phyloP scores from a whole-genome alignment of 2,797 vertebrate genomes.

The Buceros bicornis region DNA sequence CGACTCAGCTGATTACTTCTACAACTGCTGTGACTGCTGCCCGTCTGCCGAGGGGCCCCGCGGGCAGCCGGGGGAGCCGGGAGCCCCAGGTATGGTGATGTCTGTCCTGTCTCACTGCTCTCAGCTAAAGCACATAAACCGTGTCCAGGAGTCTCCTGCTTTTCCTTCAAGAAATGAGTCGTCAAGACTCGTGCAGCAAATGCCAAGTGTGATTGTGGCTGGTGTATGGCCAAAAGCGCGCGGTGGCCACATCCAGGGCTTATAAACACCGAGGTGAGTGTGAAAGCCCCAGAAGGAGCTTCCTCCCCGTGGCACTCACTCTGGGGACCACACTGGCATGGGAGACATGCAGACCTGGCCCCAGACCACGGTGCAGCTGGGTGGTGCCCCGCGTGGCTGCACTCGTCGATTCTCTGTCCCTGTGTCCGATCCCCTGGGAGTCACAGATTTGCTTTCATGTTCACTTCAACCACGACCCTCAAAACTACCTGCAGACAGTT shows the following conservation, averaged over 20 bases:
- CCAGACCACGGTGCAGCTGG: rapidly evolving
- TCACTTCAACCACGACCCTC: neutral
- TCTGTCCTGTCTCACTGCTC: neutral
- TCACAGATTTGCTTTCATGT: neutral
- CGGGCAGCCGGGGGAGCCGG: constrained; percentile 86
- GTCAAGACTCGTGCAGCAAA: neutral
- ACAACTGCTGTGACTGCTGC: constrained; percentile 97
- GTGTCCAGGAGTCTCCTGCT: neutral
- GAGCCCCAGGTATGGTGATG: constrained; percentile 84
- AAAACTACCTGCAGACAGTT: neutral
- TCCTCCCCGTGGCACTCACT: neutral
- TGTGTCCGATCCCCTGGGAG: neutral
- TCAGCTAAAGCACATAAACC: neutral
- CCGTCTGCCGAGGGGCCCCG: constrained; percentile 82
- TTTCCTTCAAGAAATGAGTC: rapidly evolving
- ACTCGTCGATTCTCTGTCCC: rapidly evolving
- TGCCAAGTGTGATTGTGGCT: neutral
- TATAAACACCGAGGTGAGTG: neutral
- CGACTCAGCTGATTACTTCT: constrained; percentile 90
- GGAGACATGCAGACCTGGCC: neutral
- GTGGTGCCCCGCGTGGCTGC: rapidly evolving
- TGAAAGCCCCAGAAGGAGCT: neutral
- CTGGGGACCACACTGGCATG: rapidly evolving
- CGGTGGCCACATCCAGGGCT: neutral
- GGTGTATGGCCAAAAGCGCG: rapidly evolving